These are phyloP conservation scores for Augochlorella aurata DNA, from an alignment of 2,888 invertebrate species.

Conservation along the genomic window DNA sequence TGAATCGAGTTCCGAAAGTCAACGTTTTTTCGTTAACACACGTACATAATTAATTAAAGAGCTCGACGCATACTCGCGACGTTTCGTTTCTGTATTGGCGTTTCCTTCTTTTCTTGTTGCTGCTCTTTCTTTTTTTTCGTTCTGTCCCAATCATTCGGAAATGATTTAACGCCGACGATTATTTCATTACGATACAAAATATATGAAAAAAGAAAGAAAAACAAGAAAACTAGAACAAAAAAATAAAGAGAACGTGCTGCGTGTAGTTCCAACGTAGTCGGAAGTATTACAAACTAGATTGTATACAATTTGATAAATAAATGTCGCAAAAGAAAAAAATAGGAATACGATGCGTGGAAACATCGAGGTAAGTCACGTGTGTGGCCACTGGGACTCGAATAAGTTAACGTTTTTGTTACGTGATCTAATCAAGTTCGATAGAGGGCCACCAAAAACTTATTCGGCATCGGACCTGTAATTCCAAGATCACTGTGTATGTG, in stretches of 20 bases:
- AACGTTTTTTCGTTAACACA: slow-evolving; percentile 27
- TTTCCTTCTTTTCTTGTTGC: background rate
- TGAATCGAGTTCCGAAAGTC: slow-evolving; percentile 34
- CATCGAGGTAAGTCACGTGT: slow-evolving; percentile 31
- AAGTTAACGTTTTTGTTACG: slow-evolving; percentile 35
- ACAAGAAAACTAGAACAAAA: slow-evolving; percentile 14
- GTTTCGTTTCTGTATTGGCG: background rate
- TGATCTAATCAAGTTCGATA: slow-evolving; percentile 40
- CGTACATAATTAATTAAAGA: slow-evolving; percentile 40
- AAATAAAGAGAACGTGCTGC: slow-evolving; percentile 23
- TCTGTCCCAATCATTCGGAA: slow-evolving; percentile 22
- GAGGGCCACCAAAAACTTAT: slow-evolving; percentile 40
- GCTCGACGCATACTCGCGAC: slow-evolving; percentile 28
- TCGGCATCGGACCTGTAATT: slow-evolving; percentile 44
- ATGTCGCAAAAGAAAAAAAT: slow-evolving; percentile 44
- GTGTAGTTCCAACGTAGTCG: slow-evolving; percentile 36
- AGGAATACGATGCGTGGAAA: slow-evolving; percentile 44
- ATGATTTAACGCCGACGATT: slow-evolving; percentile 30
- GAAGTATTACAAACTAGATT: slow-evolving; percentile 43
- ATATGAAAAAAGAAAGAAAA: slow-evolving; percentile 1
- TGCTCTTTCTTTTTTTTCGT: background rate
- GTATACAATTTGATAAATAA: slow-evolving; percentile 51
- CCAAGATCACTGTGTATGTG: slow-evolving; percentile 58
- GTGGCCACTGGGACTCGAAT: slow-evolving; percentile 30
- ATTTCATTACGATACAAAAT: slow-evolving; percentile 39